Evolutionary conservation across 2,797 vertebrate species (phyloP), one percentile per base, ranked within the genome.

Genomic region (Mus caroli): DNA sequence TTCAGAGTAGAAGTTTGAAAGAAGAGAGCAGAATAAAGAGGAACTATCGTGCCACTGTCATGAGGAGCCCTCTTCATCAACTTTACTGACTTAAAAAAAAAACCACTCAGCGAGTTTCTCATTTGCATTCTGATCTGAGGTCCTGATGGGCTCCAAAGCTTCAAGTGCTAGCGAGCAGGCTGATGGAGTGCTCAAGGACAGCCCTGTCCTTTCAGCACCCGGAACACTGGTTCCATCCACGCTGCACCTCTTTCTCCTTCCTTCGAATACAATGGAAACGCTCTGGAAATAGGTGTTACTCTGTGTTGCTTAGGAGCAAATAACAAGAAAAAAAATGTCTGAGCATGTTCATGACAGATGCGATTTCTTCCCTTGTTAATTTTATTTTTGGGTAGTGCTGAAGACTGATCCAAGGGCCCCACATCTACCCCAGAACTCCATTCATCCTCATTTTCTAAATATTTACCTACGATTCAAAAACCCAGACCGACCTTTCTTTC

Each of bases 1-100:
- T 40, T 52, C 89, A 93, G 87, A 92, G 94, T 13, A 77, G 73
- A 94, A 52, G 73, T 95, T 96, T 82, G 84, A 90, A 96, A 95
- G 77, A 26, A n/a, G 64, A 58, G 80, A 54, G 52, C 40, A 90
- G 20, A 9, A 34, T 86, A 56, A 93, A 77, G 73, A 93, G 86
- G 88, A 92, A 94, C 85, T 77, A 40, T 64, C 79, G 37, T 9
- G 67, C 92, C 83, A 64, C 40, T 79, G 75, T 85, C 88, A n/a
- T 69, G 94, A 95, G 83, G 86, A 62, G 67, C 56, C 62, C 6
- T 92, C 52, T 77, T 69, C 37, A 86, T 52, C 86, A 77, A 83
- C 43, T 75, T 77, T 69, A 34, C 56, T 58, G 60, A 24, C 28
- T 91, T 22, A 26, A 88, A 86, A 54, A 54, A 54, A 54, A 54